Percentiles rank a stretch among this genome's conserved stretches.
Conservation (phyloP, 2,888 invertebrate species). For the Folsomia candida region DNA sequence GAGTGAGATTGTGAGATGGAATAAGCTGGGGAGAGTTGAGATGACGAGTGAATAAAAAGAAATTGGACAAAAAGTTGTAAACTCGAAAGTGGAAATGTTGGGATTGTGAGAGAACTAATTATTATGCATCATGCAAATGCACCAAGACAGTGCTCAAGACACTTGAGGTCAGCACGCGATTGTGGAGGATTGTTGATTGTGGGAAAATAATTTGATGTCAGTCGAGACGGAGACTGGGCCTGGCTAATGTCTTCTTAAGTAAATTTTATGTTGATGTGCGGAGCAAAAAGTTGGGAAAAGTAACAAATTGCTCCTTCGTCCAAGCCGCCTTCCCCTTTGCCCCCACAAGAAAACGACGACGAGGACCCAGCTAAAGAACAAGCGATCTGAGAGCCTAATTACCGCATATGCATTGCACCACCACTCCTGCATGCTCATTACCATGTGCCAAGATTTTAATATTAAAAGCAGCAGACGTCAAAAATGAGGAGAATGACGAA, state of each 20-base stretch:
- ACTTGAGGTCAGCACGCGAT: constrained; percentile 51
- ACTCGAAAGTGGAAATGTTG: constrained; percentile 17
- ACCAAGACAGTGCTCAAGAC: constrained; percentile 37
- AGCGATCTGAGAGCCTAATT: not conserved
- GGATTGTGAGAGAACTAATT: constrained; percentile 48
- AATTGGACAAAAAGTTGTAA: not conserved
- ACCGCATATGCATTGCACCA: not conserved
- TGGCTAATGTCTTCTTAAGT: not conserved
- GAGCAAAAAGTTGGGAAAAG: constrained; percentile 9
- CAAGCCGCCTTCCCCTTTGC: constrained; percentile 16
- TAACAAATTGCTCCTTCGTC: constrained; percentile 19
- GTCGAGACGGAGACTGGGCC: no score
- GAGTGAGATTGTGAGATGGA: no score
- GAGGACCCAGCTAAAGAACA: not conserved
- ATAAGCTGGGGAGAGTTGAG: no score
- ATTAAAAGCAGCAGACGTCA: constrained; percentile 8
- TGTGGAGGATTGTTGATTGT: constrained; percentile 44
- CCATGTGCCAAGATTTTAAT: not conserved
- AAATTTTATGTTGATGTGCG: not conserved
- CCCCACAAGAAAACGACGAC: not conserved
- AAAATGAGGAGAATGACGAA: constrained; percentile 1
- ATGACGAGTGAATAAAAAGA: no score
- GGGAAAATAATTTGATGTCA: constrained; percentile 46
- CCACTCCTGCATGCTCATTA: not conserved
- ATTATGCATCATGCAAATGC: constrained; percentile 51